Base-by-base conservation (phyloP, 2,797 vertebrate species). In the Echiichthys vipera region DNA sequence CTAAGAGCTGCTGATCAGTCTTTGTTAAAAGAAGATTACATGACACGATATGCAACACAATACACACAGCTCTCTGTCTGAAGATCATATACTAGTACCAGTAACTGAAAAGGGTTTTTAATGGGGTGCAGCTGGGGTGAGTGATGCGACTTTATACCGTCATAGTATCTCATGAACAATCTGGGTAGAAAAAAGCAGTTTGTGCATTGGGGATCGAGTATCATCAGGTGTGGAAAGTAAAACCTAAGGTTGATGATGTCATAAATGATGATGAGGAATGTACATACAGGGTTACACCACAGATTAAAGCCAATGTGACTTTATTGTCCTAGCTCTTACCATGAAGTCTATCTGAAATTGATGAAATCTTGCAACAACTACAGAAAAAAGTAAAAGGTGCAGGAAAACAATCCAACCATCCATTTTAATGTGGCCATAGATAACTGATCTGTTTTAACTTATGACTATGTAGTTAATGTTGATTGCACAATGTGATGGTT, bases 21-120 rank as follows among this genome's bases (percentile, higher is more conserved):
- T 90, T 65, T 71, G 78, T 83, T 80, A 75, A 9, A 61, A 68
- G 71, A 47, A 78, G 85, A 90, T 92, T 84, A 83, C 76, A 73
- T 86, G 75, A 84, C 81, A 86, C 34, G 4, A 55, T 37, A 22
- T 65, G 83, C 74, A 83, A 87, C 9, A 53, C 55, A 80, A 83
- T 72, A 78, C 81, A 77, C 3, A 62, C 54, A 71, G 51, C 58
- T 71, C 43, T 34, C 20, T 56, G 67, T 49, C 71, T 61, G 62
- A 46, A 53, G 58, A 69, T 65, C 45, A 27, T 57, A 43, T n/a
- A n/a, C n/a, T n/a, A n/a, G n/a, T 49, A 36, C 58, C 14, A 51
- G 42, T 39, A 51, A 45, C 49, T 54, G 20, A 77, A 86, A 79
- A 84, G 73, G 61, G 81, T 75, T 80, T 84, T 84, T 73, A 81